Conservation (phyloP, 1,140 invertebrate species). For the Drepana arcuata region DNA sequence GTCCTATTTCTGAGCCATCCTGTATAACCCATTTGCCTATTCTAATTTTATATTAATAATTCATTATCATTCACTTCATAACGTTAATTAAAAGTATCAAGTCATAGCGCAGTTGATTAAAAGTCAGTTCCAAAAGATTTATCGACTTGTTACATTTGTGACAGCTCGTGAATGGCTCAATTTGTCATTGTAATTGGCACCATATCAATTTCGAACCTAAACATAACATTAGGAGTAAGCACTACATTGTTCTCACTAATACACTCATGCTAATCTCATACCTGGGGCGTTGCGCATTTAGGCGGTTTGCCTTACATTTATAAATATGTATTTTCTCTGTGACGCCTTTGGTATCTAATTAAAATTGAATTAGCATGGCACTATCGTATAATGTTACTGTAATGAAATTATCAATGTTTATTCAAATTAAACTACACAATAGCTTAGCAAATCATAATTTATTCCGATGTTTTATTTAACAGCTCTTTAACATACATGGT, state of each 20-base stretch:
- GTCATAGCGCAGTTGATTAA: too few relatives aligned
- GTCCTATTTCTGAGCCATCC: too few relatives aligned
- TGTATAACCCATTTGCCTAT: too few relatives aligned
- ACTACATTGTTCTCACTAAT: conserved; percentile 33
- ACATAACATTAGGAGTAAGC: conserved; percentile 12
- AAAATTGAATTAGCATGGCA: conserved; percentile 11
- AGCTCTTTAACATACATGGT: too few relatives aligned
- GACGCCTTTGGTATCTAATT: conserved; percentile 12
- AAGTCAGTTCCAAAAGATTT: conserved; percentile 15
- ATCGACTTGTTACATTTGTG: conserved; percentile 16
- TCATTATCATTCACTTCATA: too few relatives aligned
- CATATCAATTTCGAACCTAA: conserved; percentile 22
- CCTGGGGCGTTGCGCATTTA: conserved; percentile 34
- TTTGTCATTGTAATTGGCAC: conserved; percentile 30
- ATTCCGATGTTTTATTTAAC: too few relatives aligned
- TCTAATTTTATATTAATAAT: too few relatives aligned
- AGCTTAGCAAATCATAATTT: too few relatives aligned
- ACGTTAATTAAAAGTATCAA: too few relatives aligned
- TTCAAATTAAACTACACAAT: too few relatives aligned
- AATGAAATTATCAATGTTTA: too few relatives aligned
- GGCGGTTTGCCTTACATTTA: conserved; percentile 38
- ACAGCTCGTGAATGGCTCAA: conserved; percentile 29
- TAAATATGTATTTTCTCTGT: conserved; percentile 41
- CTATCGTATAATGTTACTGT: conserved; percentile 14
- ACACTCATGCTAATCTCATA: conserved; percentile 38